These are phyloP conservation scores for Labia minor DNA, from an alignment of 2,888 invertebrate species.

Conservation along the genomic window DNA sequence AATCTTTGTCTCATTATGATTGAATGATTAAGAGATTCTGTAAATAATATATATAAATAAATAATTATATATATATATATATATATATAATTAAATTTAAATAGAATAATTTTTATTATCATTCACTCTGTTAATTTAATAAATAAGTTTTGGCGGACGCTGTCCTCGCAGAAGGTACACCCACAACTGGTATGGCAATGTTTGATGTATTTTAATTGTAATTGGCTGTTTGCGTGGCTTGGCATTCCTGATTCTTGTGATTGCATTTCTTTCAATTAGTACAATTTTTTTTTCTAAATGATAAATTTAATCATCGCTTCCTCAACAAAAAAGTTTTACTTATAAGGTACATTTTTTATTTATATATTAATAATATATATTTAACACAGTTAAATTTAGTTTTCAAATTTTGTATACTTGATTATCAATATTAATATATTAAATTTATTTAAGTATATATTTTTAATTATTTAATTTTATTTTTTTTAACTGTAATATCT, in stretches of 20 bases:
- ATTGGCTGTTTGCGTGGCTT: conserved; percentile 3
- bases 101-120: not conserved
- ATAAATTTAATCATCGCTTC: not conserved
- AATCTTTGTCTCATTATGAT: not conserved
- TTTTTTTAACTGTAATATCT: not conserved
- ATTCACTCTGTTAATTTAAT: not conserved
- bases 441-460: not conserved
- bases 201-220: not conserved
- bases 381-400: no score
- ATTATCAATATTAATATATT: not conserved
- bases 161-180: not conserved
- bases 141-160: not conserved
- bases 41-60: not conserved
- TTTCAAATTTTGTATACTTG: not conserved
- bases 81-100: no score
- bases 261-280: conserved; percentile 27
- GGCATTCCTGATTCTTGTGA: not conserved
- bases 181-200: not conserved
- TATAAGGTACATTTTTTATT: not conserved
- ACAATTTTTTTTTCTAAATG: conserved; percentile 18
- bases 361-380: no score
- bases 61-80: not conserved
- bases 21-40: not conserved
- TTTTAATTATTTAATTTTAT: no score
- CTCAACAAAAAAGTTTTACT: not conserved